These are phyloP conservation scores for Acanthosepion esculentum DNA, from an alignment of 2,888 invertebrate genomes.

Conservation along the genomic window DNA sequence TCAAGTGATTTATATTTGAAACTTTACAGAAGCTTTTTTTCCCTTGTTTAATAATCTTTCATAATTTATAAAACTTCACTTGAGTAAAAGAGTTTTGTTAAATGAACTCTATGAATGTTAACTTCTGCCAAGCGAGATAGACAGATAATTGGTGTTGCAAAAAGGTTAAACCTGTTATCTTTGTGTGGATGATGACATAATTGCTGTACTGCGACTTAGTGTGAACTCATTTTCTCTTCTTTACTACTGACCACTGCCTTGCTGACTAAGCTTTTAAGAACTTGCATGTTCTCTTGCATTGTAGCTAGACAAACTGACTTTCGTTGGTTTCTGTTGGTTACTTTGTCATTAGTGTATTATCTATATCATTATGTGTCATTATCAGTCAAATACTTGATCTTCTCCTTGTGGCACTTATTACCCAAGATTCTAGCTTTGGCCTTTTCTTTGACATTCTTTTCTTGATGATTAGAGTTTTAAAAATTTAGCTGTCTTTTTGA, in stretches of 20 bases:
- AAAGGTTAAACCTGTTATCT: conserved; percentile 6
- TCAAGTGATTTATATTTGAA: too few species aligned
- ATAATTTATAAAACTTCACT: neutral
- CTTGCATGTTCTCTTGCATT: neutral
- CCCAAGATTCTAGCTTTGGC: too few species aligned
- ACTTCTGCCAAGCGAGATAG: neutral
- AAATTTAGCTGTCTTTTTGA: too few species aligned
- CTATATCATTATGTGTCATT: neutral
- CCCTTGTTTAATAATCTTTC: neutral
- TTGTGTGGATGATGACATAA: neutral
- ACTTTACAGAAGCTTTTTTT: too few species aligned
- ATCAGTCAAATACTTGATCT: neutral
- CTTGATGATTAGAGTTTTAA: too few species aligned
- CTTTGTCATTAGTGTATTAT: neutral
- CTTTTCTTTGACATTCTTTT: too few species aligned
- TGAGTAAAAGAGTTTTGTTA: neutral
- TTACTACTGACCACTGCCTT: neutral
- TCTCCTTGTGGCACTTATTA: neutral
- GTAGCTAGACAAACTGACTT: neutral
- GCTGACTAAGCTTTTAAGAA: conserved; percentile 33
- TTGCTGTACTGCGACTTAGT: neutral
- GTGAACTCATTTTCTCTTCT: neutral
- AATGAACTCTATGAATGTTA: neutral
- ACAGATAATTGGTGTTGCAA: neutral
- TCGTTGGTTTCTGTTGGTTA: neutral